Evolutionary conservation across 2,888 invertebrate genomes (phyloP).

Genomic region (Ormyrus nitidulus): DNA sequence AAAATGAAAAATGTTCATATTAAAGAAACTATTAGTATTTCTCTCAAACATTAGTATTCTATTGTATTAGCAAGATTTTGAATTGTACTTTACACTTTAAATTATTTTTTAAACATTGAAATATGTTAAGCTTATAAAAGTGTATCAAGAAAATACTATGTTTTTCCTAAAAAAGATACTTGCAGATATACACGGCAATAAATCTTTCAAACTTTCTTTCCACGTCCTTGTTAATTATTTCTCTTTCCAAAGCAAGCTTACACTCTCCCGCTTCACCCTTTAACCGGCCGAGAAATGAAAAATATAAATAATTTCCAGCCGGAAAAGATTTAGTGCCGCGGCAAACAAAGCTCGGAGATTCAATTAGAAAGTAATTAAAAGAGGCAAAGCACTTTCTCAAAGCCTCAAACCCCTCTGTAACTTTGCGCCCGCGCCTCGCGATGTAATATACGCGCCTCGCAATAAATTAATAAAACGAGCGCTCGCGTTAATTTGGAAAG

Average conservation of each 20-base stretch:
- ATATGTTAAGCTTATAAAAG: too few species aligned
- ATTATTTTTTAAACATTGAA: neutral
- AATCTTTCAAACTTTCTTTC: too few species aligned
- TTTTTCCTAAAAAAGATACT: too few species aligned
- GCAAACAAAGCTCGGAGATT: slow-evolving; percentile 56
- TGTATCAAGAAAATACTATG: too few species aligned
- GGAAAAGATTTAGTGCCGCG: slow-evolving; percentile 45
- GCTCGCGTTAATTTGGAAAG: slow-evolving; percentile 65
- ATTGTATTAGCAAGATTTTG: too few species aligned
- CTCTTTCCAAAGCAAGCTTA: too few species aligned
- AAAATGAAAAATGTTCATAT: too few species aligned
- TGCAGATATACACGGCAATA: too few species aligned
- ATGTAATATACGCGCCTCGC: slow-evolving; percentile 66
- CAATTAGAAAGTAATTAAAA: slow-evolving; percentile 72
- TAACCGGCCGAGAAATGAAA: slow-evolving; percentile 36
- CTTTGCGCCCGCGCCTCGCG: slow-evolving; percentile 55
- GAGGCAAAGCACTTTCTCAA: slow-evolving; percentile 58
- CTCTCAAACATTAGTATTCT: too few species aligned
- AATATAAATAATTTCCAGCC: slow-evolving; percentile 36
- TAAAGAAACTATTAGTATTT: too few species aligned
- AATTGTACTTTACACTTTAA: neutral
- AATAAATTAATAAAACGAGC: slow-evolving; percentile 73
- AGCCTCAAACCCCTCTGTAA: slow-evolving; percentile 56
- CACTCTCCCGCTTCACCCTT: neutral
- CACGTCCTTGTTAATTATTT: too few species aligned